phyloP scores from a whole-genome alignment of 2,888 invertebrate species.

The Venusia cambrica region DNA sequence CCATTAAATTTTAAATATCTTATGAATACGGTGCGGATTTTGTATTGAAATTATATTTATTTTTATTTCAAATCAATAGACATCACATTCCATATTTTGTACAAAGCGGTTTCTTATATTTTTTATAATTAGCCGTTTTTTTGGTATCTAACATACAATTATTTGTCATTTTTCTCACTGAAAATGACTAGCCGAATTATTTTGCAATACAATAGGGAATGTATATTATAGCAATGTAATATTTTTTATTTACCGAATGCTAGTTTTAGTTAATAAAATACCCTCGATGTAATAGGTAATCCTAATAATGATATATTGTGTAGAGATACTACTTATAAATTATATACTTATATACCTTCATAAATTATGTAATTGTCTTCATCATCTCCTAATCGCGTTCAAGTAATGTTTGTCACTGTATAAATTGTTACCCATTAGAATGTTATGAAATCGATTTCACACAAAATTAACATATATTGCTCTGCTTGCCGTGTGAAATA shows the following conservation, averaged over 20 bases:
- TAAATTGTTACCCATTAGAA: slow-evolving; percentile 59
- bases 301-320: slow-evolving; percentile 12
- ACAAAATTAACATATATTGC: too few species aligned
- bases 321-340: slow-evolving; percentile 14
- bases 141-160: too few species aligned
- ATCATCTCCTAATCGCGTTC: slow-evolving; percentile 9
- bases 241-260: slow-evolving; percentile 8
- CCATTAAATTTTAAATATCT: slow-evolving; percentile 32
- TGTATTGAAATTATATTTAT: slow-evolving; percentile 19
- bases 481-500: too few species aligned
- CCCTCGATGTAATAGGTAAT: slow-evolving; percentile 14
- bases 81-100: slow-evolving; percentile 76
- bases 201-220: not conserved
- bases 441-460: slow-evolving; percentile 61
- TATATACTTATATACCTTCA: slow-evolving; percentile 12
- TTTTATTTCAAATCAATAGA: slow-evolving; percentile 45
- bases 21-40: slow-evolving; percentile 57
- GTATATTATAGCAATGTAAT: not conserved
- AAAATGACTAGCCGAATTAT: slow-evolving; percentile 4
- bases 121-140: slow-evolving; percentile 13
- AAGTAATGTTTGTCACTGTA: slow-evolving; percentile 33
- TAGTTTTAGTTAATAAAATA: slow-evolving; percentile 11
- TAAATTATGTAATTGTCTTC: too few species aligned
- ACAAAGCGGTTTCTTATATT: slow-evolving; percentile 41
- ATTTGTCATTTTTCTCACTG: slow-evolving; percentile 7